Conservation (phyloP, 2,797 vertebrate species). For the Potorous gilbertii region DNA sequence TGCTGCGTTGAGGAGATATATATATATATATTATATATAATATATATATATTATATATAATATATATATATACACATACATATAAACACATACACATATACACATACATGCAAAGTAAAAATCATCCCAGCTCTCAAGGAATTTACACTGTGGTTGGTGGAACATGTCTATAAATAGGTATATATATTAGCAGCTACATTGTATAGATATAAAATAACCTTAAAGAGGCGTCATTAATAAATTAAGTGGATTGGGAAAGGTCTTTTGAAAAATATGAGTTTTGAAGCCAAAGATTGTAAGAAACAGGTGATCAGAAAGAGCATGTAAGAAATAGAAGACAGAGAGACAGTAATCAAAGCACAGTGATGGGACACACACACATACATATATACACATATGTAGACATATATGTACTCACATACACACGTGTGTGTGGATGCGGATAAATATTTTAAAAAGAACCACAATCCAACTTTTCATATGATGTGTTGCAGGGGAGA, state of each 20-base stretch:
- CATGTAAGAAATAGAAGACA: neutral
- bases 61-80: too few relatives aligned
- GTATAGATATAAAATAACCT: neutral
- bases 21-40: too few relatives aligned
- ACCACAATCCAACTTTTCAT: neutral
- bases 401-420: too few relatives aligned
- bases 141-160: neutral
- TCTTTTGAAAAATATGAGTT: neutral
- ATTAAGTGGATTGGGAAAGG: neutral
- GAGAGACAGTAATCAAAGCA: too few relatives aligned
- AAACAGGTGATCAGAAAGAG: neutral
- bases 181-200: neutral
- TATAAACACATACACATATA: too few relatives aligned
- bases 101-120: neutral
- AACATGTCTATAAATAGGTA: neutral
- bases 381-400: too few relatives aligned
- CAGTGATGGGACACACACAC: too few relatives aligned
- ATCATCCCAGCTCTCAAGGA: neutral
- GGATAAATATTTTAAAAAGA: neutral
- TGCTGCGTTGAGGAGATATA: neutral
- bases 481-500: neutral
- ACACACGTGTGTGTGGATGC: too few relatives aligned
- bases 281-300: neutral
- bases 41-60: too few relatives aligned
- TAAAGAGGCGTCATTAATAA: neutral